Percentiles rank a stretch among this genome's conserved stretches.
Evolutionary conservation across 2,113 vertebrate genomes (phyloP).

Genomic region (Candoia aspera): DNA sequence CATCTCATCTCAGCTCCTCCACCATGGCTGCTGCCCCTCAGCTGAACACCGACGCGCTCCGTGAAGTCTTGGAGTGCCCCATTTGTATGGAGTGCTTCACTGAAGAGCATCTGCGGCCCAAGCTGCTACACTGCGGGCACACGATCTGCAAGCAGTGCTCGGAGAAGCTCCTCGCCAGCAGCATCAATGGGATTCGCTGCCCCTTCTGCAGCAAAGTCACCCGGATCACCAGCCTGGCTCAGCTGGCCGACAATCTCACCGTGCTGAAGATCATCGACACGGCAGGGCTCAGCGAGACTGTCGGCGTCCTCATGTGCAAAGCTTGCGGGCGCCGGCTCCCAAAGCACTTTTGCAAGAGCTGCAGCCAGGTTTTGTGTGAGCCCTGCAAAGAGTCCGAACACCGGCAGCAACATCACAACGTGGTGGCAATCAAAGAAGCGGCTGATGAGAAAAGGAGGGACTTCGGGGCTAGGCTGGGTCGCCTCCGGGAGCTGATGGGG

Average conservation of each 20-base stretch:
- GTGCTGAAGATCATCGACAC: slow-evolving; percentile 96
- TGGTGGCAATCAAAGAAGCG: slow-evolving; percentile 83
- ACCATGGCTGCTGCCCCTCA: slow-evolving; percentile 82
- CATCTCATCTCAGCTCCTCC: neutral
- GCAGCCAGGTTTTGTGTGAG: slow-evolving; percentile 85
- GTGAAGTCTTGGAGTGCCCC: slow-evolving; percentile 94
- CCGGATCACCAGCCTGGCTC: slow-evolving; percentile 86
- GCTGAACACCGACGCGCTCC: slow-evolving; percentile 89
- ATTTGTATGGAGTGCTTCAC: slow-evolving; percentile 97
- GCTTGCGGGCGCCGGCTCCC: slow-evolving; percentile 87
- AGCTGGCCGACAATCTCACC: slow-evolving; percentile 93
- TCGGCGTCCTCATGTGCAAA: slow-evolving; percentile 88
- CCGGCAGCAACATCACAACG: slow-evolving; percentile 78
- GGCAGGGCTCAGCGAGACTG: slow-evolving; percentile 78
- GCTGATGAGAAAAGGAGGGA: slow-evolving; percentile 88
- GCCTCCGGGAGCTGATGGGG: slow-evolving; percentile 83
- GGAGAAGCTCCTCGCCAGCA: slow-evolving; percentile 91
- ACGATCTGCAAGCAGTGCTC: slow-evolving; percentile 94
- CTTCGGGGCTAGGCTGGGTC: slow-evolving; percentile 79
- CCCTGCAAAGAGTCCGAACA: slow-evolving; percentile 83
- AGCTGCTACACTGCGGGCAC: slow-evolving; percentile 94
- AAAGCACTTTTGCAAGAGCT: slow-evolving; percentile 88
- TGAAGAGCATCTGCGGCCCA: slow-evolving; percentile 89
- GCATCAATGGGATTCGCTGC: slow-evolving; percentile 95
- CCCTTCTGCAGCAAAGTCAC: slow-evolving; percentile 97